Evolutionary conservation across 2,113 vertebrate species (phyloP).

Genomic region (Ictalurus punctatus): DNA sequence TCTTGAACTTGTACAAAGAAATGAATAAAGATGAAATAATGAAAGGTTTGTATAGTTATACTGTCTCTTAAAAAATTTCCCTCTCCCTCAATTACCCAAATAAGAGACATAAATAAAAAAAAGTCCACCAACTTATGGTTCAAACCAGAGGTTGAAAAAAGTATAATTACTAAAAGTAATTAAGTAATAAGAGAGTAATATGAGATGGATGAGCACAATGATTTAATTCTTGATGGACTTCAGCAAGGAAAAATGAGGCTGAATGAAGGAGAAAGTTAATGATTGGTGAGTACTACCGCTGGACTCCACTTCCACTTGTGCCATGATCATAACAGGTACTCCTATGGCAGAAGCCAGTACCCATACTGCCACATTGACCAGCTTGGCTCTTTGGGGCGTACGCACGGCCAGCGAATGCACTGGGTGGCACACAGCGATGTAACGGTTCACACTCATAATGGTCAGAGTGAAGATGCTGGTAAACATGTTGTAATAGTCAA

Average conservation of each 20-base stretch:
- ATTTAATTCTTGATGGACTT: slow-evolving; percentile 14
- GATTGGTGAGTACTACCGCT: slow-evolving; percentile 34
- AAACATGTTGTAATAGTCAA: slow-evolving; percentile 59
- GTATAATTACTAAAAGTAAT: neutral
- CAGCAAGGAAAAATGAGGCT: neutral
- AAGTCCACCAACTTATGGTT: neutral
- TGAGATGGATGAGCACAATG: neutral
- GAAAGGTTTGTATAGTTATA: neutral
- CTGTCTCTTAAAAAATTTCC: neutral
- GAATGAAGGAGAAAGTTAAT: neutral
- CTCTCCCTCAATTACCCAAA: neutral
- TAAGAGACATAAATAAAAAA: neutral
- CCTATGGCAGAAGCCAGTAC: slow-evolving; percentile 49
- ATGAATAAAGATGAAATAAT: neutral
- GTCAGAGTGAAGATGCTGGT: slow-evolving; percentile 56
- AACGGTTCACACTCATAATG: slow-evolving; percentile 53
- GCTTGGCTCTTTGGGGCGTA: slow-evolving; percentile 46
- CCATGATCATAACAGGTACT: slow-evolving; percentile 54
- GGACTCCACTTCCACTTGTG: slow-evolving; percentile 42
- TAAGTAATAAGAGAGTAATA: neutral
- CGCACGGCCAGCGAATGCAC: slow-evolving; percentile 50
- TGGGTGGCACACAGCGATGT: slow-evolving; percentile 53
- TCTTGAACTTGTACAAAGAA: neutral
- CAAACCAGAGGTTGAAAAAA: too few relatives aligned
- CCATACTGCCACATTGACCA: slow-evolving; percentile 55